Evolutionary conservation across 2,888 invertebrate genomes (phyloP).

Genomic region (Drosophila fulvimacula): DNA sequence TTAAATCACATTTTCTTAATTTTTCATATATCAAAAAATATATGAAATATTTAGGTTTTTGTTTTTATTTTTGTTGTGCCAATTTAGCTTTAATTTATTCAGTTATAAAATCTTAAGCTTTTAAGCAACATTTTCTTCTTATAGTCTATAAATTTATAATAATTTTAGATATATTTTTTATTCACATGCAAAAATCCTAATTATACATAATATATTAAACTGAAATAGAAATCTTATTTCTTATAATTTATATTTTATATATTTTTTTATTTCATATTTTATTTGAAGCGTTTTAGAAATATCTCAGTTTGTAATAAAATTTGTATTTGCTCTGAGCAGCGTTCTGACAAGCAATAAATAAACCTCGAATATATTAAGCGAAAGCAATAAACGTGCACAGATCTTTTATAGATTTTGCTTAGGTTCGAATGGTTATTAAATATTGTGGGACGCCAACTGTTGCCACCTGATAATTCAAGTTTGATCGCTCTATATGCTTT

Average conservation of each 20-base stretch:
- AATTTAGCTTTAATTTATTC: constrained; percentile 1
- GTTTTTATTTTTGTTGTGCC: not conserved
- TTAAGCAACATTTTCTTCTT: not conserved
- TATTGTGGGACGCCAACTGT: constrained; percentile 1
- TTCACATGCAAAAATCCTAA: no score
- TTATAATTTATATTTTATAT: no score
- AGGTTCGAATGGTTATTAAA: constrained; percentile 3
- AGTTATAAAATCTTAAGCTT: not conserved
- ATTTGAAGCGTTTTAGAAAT: no score
- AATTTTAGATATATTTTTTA: not conserved
- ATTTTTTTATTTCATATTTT: no score
- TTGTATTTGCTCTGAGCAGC: not conserved
- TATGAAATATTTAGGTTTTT: not conserved
- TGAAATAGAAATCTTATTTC: no score
- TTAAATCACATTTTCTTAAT: no score
- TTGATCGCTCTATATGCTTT: not conserved
- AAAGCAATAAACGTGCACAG: not conserved
- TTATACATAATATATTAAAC: no score
- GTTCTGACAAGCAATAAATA: constrained; percentile 4
- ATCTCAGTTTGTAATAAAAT: not conserved
- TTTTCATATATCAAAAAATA: not conserved
- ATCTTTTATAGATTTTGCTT: not conserved
- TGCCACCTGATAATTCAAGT: constrained; percentile 17
- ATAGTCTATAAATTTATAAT: not conserved
- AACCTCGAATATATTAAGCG: not conserved